Base-by-base conservation (phyloP, 2,797 vertebrate genomes). In the Peromyscus eremicus region DNA sequence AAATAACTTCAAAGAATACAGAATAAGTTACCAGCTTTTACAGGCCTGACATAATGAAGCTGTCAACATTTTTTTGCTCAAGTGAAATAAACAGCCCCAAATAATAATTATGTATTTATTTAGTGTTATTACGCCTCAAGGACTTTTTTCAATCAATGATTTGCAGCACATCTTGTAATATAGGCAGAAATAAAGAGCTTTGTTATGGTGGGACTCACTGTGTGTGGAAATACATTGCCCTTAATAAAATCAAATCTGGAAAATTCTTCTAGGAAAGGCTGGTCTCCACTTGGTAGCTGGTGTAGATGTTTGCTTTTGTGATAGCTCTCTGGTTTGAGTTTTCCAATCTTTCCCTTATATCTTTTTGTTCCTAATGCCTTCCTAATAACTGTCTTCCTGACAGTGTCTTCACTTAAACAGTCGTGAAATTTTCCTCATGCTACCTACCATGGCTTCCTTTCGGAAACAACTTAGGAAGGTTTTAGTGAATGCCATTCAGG, bases 61-160 rank as follows among this genome's bases (percentile, higher is more conserved):
- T 96, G 80, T 95, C 92, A 98, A 95, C 60, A 92, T 43, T 79
- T 94, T 95, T 76, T 79, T 49, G 93, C 77, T 94, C 90, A 96
- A 94, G 68, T 96, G 82, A 96, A 96, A 93, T 93, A 94, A 97
- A 96, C 86, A 89, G n/a, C 49, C 32, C 64, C 85, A 96, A 83
- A 94, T 94, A 97, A 93, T 96, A 96, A 96, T 96, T 94, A 96
- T 87, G 79, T 92, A 95, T 96, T 97, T 97, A 96, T 95, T 98
- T 97, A 94, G 89, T 93, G 91, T 97, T 97, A 97, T 95, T 97
- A 87, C 1, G 94, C 76, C 94, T 97, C 29, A 92, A 97, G 94
- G 86, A 62, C 87, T 79, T 97, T 62, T 95, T 95, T 94, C 92
- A 97, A 94, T 92, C 84, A 95, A 49, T 94, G 91, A 97, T 93